Evolutionary conservation across 2,888 invertebrate species (phyloP), one percentile per base, ranked within the genome.

Genomic region (Mimachlamys varia): DNA sequence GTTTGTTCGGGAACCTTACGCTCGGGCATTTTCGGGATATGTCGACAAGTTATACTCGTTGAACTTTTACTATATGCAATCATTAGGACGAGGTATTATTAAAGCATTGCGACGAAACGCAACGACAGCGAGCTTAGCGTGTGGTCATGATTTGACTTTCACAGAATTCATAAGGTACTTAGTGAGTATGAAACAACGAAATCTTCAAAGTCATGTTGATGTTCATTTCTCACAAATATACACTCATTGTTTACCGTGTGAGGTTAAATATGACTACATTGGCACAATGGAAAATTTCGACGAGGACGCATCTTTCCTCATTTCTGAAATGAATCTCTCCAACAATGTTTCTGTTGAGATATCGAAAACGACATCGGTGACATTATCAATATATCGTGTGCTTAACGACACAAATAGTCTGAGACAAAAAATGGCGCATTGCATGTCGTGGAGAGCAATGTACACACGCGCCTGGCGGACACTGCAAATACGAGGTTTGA

Each of bases 221-320:
- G 76, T 76, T 10, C 76, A 76, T 76, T 76, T 76, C 33, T 76
- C 76, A 76, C 76, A 76, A 76, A 76, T 76, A 10, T 76, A 76
- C 76, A 33, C 76, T 10, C 76, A 76, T 15, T 76, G 76, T 33
- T 33, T 76, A 76, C 76, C 76, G 13, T 76, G 76, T 27, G 76
- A 76, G 33, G 2, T 76, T 13, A 76, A 76, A 33, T 76, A 76
- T 76, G 76, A 76, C 17, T 76, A 13, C 17, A 15, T 76, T 22
- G 76, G 76, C 33, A 76, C 76, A 76, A 76, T 76, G 76, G 76
- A 76, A 76, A 76, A 76, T 12, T 76, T 76, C 13, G 76, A 76
- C 13, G 76, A 76, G 33, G 76, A 76, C 76, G 76, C 76, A 27
- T 76, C 76, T 12, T 76, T 7, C 15, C 12, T 76, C 0, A 76